Conservation (phyloP, 2,888 invertebrate genomes). For the Orchesellides sinensis region DNA sequence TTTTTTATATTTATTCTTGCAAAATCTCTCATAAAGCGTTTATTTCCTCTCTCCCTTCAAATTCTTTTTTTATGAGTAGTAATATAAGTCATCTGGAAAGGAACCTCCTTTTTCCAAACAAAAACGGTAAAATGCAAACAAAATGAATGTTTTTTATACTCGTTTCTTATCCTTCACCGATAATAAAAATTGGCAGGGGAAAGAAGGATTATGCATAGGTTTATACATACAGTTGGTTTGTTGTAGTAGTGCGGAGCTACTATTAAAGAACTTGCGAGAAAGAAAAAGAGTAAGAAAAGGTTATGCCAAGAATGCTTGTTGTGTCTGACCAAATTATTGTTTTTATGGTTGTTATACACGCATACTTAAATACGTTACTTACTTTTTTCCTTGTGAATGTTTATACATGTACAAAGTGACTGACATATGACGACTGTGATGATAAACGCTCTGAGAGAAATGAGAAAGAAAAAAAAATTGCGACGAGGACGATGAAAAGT, state of each 20-base stretch:
- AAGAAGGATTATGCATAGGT: background rate
- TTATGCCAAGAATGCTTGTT: slow-evolving; percentile 34
- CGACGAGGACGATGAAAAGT: slow-evolving; percentile 29
- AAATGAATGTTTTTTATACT: no score
- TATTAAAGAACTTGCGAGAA: background rate
- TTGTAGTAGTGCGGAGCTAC: background rate
- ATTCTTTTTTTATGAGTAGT: no score
- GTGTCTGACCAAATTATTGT: slow-evolving; percentile 64
- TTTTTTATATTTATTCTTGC: no score
- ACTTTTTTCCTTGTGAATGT: background rate
- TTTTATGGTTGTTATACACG: slow-evolving; percentile 71
- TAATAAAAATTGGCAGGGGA: background rate
- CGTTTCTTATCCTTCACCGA: background rate
- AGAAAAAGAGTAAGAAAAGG: slow-evolving; percentile 10
- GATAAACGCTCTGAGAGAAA: background rate
- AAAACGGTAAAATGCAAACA: no score
- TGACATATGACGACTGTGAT: background rate
- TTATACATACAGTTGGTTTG: no score
- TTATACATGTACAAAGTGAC: no score
- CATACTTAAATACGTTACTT: slow-evolving; percentile 25
- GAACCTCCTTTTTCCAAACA: background rate
- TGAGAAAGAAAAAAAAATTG: background rate
- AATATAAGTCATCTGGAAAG: background rate
- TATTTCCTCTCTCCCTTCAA: background rate
- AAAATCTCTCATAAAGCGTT: background rate